Percentiles rank a stretch among this genome's conserved stretches.
Evolutionary conservation across 2,113 vertebrate genomes (phyloP).

Genomic region (Tauraco erythrolophus): DNA sequence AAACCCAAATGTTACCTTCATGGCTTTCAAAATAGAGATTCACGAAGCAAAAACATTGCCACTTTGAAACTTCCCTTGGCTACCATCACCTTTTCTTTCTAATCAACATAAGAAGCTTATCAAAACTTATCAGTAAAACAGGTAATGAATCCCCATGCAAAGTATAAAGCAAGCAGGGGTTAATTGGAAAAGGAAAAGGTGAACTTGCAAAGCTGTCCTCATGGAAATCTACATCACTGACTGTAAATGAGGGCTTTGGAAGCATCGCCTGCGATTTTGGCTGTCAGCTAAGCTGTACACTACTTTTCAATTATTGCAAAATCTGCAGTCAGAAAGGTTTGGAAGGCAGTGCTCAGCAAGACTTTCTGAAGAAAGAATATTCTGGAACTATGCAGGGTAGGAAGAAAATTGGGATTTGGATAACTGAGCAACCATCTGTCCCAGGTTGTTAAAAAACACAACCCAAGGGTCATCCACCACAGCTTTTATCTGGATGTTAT

Average conservation of each 20-base stretch:
- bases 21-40: not conserved
- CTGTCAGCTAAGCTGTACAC: not conserved
- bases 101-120: slow-evolving; percentile 19
- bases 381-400: not conserved
- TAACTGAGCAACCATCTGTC: not conserved
- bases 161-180: not conserved
- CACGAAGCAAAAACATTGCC: not conserved
- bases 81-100: not conserved
- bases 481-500: not conserved
- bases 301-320: not conserved
- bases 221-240: not conserved
- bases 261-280: not conserved
- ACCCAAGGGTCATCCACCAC: not conserved
- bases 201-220: not conserved
- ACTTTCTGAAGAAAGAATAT: not conserved
- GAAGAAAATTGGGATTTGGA: not conserved
- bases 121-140: slow-evolving; percentile 1
- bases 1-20: not conserved
- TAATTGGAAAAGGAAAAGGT: slow-evolving; percentile 44
- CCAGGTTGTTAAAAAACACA: not conserved
- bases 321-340: not conserved
- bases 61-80: not conserved
- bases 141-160: not conserved
- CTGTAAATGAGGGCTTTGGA: not conserved
- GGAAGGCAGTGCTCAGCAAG: not conserved